Percentiles rank a stretch among this genome's conserved stretches.
Evolutionary conservation across 2,888 invertebrate species (phyloP).

Genomic region (Volucella inflata): DNA sequence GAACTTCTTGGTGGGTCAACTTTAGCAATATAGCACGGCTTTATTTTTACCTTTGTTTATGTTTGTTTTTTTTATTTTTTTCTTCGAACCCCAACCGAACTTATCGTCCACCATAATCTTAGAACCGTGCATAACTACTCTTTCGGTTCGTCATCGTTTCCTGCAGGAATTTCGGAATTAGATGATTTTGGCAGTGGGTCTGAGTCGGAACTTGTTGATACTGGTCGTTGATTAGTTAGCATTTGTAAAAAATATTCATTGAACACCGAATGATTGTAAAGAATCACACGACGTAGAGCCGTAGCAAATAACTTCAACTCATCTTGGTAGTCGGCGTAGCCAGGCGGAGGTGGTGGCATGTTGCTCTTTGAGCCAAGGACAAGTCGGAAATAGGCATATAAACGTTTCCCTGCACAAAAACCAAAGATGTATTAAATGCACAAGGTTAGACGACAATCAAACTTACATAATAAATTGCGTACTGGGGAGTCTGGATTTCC

Average conservation of each 20-base stretch:
- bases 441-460: neutral
- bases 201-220: slow-evolving; percentile 15
- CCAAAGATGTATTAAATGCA: neutral
- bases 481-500: slow-evolving; percentile 80
- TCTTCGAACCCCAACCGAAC: slow-evolving; percentile 64
- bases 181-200: slow-evolving; percentile 51
- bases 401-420: slow-evolving; percentile 80
- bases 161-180: slow-evolving; percentile 3
- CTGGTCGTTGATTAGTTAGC: slow-evolving; percentile 78
- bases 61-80: slow-evolving; percentile 2
- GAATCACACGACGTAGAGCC: slow-evolving; percentile 81
- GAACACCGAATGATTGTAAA: slow-evolving; percentile 83
- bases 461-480: slow-evolving; percentile 81
- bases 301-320: slow-evolving; percentile 81
- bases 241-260: slow-evolving; percentile 82
- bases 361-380: slow-evolving; percentile 79
- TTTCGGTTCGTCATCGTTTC: slow-evolving; percentile 28
- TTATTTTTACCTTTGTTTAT: slow-evolving; percentile 30
- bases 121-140: slow-evolving; percentile 44
- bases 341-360: slow-evolving; percentile 80
- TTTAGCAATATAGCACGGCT: slow-evolving; percentile 35
- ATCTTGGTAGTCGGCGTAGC: slow-evolving; percentile 81
- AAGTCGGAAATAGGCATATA: slow-evolving; percentile 81
- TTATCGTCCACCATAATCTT: slow-evolving; percentile 54
- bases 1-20: slow-evolving; percentile 54